Percentiles rank a stretch among this genome's conserved stretches.
These are phyloP conservation scores for Paraplagusia blochii DNA, from an alignment of 2,113 vertebrate genomes.

Conservation along the genomic window DNA sequence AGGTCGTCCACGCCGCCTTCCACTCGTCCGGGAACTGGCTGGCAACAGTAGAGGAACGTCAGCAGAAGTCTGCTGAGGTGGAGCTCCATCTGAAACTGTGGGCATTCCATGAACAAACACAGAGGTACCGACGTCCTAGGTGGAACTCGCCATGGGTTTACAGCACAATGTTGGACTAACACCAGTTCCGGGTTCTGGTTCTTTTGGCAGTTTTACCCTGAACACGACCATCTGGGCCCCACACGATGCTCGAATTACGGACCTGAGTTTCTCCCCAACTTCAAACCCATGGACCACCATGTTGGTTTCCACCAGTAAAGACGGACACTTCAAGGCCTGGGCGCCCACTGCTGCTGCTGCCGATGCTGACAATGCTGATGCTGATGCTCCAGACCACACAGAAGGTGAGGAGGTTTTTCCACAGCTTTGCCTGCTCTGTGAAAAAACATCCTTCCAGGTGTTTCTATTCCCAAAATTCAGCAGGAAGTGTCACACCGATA, in stretches of 20 bases:
- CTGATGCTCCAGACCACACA: constrained; percentile 63
- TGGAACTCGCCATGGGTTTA: neutral
- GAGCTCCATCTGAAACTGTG: constrained; percentile 90
- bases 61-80: constrained; percentile 69
- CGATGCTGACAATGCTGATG: too few relatives aligned
- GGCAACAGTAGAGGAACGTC: constrained; percentile 89
- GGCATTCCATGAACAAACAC: constrained; percentile 79
- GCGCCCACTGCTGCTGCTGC: constrained; percentile 63
- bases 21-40: constrained; percentile 80
- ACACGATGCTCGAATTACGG: constrained; percentile 83
- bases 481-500: too few relatives aligned
- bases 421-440: neutral
- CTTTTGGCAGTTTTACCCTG: constrained; percentile 81
- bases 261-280: constrained; percentile 81
- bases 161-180: neutral
- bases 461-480: neutral
- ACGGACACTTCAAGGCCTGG: constrained; percentile 94
- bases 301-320: constrained; percentile 84
- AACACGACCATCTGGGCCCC: constrained; percentile 87
- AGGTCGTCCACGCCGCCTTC: constrained; percentile 84
- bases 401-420: constrained; percentile 45
- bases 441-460: neutral
- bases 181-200: neutral
- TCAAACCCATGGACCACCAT: constrained; percentile 65
- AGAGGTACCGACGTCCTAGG: constrained; percentile 77